phyloP scores from a whole-genome alignment of 2,797 vertebrate species.

The Rhabdomys pumilio region DNA sequence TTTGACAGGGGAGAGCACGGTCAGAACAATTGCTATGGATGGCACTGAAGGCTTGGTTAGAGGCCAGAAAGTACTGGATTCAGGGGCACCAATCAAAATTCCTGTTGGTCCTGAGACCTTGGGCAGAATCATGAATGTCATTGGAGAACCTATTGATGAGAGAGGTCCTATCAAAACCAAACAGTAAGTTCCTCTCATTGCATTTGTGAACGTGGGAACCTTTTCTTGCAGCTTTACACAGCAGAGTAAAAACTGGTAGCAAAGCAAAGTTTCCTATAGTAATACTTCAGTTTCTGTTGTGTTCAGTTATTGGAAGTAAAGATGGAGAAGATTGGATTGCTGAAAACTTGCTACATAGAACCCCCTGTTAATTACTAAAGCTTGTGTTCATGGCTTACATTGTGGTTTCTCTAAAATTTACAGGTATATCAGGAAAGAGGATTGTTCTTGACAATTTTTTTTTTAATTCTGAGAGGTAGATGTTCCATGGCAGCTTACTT shows the following conservation, averaged over 20 bases:
- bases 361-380: background rate
- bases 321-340: conserved; percentile 23
- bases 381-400: background rate
- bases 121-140: conserved; percentile 99
- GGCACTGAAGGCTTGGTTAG: conserved; percentile 98
- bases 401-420: conserved; percentile 11
- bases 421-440: background rate
- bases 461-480: conserved; percentile 20
- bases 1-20: conserved; percentile 95
- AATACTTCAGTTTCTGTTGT: background rate
- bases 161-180: conserved; percentile 97
- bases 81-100: conserved; percentile 97
- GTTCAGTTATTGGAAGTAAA: conserved; percentile 1
- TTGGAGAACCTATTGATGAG: conserved; percentile 98
- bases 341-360: background rate
- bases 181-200: conserved; percentile 90
- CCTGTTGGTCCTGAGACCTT: conserved; percentile 98
- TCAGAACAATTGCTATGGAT: conserved; percentile 99
- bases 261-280: background rate
- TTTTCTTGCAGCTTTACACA: background rate
- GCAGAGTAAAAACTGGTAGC: background rate
- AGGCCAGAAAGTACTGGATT: conserved; percentile 97
- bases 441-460: conserved; percentile 9
- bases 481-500: background rate
- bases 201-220: background rate